Conservation (phyloP, 1,140 invertebrate genomes). For the Anthonomus grandis region DNA sequence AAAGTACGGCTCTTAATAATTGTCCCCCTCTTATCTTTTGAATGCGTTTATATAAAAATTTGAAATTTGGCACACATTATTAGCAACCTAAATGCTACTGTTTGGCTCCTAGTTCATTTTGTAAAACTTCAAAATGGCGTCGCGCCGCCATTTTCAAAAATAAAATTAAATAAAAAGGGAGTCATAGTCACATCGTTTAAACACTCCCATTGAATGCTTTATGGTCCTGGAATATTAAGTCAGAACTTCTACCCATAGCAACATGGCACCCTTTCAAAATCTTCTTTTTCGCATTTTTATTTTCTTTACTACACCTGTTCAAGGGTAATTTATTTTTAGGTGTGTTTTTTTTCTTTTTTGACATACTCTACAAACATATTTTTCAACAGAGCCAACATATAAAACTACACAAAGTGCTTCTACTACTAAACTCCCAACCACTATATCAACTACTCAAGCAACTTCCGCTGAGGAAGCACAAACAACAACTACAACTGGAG, state of each 20-base stretch:
- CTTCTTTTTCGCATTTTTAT: no score
- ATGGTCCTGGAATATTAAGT: conserved; percentile 51
- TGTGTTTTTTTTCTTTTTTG: no score
- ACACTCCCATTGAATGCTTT: conserved; percentile 52
- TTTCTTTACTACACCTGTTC: no score
- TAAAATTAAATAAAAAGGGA: no score
- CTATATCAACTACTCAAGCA: neutral
- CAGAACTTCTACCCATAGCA: conserved; percentile 52
- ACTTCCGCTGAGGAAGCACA: neutral
- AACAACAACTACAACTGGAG: neutral
- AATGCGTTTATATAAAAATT: no score
- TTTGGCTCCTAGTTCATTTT: conserved; percentile 47
- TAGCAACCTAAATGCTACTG: conserved; percentile 17
- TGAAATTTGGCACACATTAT: no score
- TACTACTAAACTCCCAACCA: neutral
- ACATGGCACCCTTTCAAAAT: no score
- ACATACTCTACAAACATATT: conserved; percentile 54
- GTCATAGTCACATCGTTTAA: no score
- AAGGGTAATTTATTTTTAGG: no score
- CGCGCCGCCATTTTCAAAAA: no score
- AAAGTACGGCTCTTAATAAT: no score
- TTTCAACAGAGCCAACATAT: conserved; percentile 40
- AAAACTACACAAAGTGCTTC: conserved; percentile 10
- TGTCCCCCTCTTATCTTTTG: no score
- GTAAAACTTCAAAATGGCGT: conserved; percentile 56